phyloP scores from a whole-genome alignment of 2,888 invertebrate genomes.

The Diplazon laetatorius region DNA sequence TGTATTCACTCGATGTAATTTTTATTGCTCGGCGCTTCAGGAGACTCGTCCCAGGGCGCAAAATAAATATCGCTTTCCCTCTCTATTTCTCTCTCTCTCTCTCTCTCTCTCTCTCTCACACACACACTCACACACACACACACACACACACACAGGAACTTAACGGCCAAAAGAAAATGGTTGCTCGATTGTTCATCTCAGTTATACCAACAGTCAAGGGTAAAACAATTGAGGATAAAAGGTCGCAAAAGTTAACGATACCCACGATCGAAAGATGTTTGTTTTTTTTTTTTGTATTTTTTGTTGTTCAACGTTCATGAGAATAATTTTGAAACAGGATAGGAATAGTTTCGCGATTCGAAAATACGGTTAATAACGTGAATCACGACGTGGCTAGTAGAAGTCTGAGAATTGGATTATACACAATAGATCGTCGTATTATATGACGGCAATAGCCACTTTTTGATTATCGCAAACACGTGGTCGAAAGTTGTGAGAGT shows the following conservation, averaged over 20 bases:
- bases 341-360: too few relatives aligned
- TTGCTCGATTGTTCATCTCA: background rate
- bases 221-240: background rate
- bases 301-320: too few relatives aligned
- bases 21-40: slow-evolving; percentile 5
- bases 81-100: background rate
- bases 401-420: too few relatives aligned
- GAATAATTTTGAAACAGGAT: background rate
- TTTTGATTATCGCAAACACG: slow-evolving; percentile 47
- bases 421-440: too few relatives aligned
- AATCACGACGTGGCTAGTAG: too few relatives aligned
- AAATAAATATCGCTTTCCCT: slow-evolving; percentile 5
- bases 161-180: background rate
- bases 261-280: too few relatives aligned
- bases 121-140: background rate
- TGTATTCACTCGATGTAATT: background rate
- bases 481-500: too few relatives aligned
- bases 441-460: slow-evolving; percentile 19
- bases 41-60: slow-evolving; percentile 8
- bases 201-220: slow-evolving; percentile 21
- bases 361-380: too few relatives aligned
- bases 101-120: too few relatives aligned
- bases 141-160: background rate
- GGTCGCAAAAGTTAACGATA: background rate
- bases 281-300: too few relatives aligned